These are phyloP conservation scores for Diaprepes abbreviatus DNA, from an alignment of 2,888 invertebrate species.

Conservation along the genomic window DNA sequence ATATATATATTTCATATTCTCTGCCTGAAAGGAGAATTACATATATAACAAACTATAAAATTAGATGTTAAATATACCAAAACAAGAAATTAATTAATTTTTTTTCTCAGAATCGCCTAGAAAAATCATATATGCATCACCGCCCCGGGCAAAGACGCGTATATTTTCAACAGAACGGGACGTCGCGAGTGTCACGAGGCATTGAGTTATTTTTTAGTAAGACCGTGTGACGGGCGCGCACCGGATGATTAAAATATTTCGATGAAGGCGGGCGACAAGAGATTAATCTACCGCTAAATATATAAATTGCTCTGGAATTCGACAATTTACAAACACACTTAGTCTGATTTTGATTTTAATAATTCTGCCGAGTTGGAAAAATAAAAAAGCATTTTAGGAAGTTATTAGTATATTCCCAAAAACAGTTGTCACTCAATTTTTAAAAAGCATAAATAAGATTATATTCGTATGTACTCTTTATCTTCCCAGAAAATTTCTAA, in stretches of 20 bases:
- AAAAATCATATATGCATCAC: slow-evolving; percentile 7
- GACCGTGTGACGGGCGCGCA: slow-evolving; percentile 59
- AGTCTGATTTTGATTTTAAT: slow-evolving; percentile 55
- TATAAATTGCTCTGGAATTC: slow-evolving; percentile 67
- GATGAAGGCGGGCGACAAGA: slow-evolving; percentile 62
- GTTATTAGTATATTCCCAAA: background rate
- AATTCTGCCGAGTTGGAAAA: background rate
- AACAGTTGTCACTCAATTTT: too few relatives aligned
- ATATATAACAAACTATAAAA: too few relatives aligned
- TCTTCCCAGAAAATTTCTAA: too few relatives aligned
- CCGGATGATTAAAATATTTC: slow-evolving; percentile 65
- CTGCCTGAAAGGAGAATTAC: too few relatives aligned
- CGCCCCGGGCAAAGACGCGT: slow-evolving; percentile 36
- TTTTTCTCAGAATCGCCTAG: slow-evolving; percentile 10
- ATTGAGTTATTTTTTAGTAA: slow-evolving; percentile 60
- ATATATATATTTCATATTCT: too few relatives aligned
- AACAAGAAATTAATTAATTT: too few relatives aligned
- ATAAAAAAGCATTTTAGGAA: background rate
- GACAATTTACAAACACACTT: slow-evolving; percentile 64
- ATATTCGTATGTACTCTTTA: too few relatives aligned
- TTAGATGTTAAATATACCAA: too few relatives aligned
- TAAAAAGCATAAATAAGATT: too few relatives aligned
- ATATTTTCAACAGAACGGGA: slow-evolving; percentile 36
- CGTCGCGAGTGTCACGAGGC: slow-evolving; percentile 51
- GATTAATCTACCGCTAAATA: slow-evolving; percentile 68